Conservation (phyloP, 1,140 invertebrate genomes). For the Calephelis nemesis region DNA sequence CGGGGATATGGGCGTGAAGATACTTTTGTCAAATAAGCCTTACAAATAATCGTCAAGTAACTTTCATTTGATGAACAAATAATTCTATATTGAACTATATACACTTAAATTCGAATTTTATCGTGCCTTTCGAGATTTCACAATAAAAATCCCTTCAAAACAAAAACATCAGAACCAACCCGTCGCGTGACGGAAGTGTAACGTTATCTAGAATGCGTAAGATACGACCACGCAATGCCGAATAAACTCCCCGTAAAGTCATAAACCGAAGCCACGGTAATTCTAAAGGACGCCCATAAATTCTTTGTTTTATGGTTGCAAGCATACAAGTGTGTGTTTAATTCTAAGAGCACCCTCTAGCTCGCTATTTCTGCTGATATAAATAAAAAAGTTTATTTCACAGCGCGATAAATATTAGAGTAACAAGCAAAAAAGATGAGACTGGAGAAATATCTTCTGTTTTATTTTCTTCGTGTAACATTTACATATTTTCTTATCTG, state of each 20-base stretch:
- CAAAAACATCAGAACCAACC: conserved; percentile 27
- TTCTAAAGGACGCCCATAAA: conserved; percentile 74
- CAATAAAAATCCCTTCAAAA: background rate
- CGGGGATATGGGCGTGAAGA: no score
- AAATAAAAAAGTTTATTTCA: conserved; percentile 19
- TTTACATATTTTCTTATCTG: background rate
- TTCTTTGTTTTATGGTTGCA: conserved; percentile 75
- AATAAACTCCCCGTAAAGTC: conserved; percentile 72
- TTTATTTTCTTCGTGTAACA: conserved; percentile 7
- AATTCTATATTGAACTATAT: background rate
- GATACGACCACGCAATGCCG: conserved; percentile 60
- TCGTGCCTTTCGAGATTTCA: no score
- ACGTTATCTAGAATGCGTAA: conserved; percentile 55
- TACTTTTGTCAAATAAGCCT: no score
- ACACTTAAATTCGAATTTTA: background rate
- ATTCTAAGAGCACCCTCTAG: conserved; percentile 65
- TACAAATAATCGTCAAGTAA: no score
- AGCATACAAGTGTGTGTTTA: conserved; percentile 73
- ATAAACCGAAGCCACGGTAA: conserved; percentile 71
- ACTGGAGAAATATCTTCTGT: conserved; percentile 3
- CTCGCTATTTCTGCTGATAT: conserved; percentile 42
- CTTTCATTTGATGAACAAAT: no score
- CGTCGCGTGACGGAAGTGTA: conserved; percentile 42
- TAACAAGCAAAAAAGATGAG: background rate
- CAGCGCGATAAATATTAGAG: conserved; percentile 17